Evolutionary conservation across 2,888 invertebrate species (phyloP).

Genomic region (Clostera curtula): DNA sequence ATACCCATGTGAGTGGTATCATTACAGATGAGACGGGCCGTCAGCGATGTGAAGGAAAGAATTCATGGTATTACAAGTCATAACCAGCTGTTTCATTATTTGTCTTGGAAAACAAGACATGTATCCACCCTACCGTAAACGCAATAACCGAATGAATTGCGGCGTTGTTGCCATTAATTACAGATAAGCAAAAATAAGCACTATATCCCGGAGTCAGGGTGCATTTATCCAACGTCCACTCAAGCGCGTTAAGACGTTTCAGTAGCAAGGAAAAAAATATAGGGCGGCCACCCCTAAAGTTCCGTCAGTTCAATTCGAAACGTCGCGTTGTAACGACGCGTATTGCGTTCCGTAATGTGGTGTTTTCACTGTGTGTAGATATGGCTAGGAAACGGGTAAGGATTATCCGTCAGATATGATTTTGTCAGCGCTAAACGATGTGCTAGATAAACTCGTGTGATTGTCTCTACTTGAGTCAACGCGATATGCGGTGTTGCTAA

Average conservation of each 20-base stretch:
- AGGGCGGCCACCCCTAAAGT: slow-evolving; percentile 49
- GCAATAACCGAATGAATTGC: slow-evolving; percentile 29
- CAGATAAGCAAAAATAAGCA: too few species aligned
- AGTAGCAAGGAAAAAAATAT: slow-evolving; percentile 28
- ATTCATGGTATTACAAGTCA: too few species aligned
- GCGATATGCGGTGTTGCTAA: too few species aligned
- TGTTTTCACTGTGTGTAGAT: slow-evolving; percentile 31
- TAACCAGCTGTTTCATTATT: too few species aligned
- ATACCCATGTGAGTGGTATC: too few species aligned
- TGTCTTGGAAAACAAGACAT: slow-evolving; percentile 19
- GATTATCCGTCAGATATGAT: slow-evolving; percentile 22
- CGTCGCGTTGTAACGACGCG: slow-evolving; percentile 31
- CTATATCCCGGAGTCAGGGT: too few species aligned
- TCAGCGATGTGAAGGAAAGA: too few species aligned
- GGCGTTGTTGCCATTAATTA: slow-evolving; percentile 14
- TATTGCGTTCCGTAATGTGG: slow-evolving; percentile 17
- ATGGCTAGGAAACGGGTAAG: slow-evolving; percentile 70
- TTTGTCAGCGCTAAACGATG: too few species aligned
- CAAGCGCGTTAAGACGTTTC: slow-evolving; percentile 31
- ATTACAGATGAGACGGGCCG: too few species aligned
- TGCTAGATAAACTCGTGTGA: too few species aligned
- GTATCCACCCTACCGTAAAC: slow-evolving; percentile 25
- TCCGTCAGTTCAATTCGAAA: slow-evolving; percentile 42
- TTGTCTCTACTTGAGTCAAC: too few species aligned
- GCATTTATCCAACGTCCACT: too few species aligned